Percentiles rank a stretch among this genome's conserved stretches.
Evolutionary conservation across 1,140 invertebrate species (phyloP).

Genomic region (Lepidurus apus): DNA sequence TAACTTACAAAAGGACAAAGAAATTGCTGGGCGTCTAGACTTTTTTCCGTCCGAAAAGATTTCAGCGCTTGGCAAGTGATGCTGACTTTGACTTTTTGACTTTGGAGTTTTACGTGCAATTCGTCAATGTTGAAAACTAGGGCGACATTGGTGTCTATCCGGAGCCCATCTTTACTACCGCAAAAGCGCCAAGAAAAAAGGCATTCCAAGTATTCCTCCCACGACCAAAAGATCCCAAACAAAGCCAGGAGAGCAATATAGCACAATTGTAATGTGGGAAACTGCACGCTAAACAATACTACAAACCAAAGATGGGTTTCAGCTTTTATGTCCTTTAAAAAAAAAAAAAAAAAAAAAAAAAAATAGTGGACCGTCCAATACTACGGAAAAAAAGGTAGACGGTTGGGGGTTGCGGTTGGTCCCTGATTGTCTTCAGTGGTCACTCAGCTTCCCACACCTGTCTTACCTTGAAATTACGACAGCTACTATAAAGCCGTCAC

Average conservation of each 20-base stretch:
- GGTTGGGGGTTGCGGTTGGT: conserved; percentile 5
- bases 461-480: conserved; percentile 20
- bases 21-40: too few relatives aligned
- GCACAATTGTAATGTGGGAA: background rate
- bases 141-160: background rate
- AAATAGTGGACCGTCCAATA: background rate
- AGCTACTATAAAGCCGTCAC: conserved; percentile 17
- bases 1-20: too few relatives aligned
- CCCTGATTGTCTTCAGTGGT: conserved; percentile 21
- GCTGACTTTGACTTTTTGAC: too few relatives aligned
- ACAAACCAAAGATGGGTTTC: conserved; percentile 8
- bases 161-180: background rate
- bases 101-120: too few relatives aligned
- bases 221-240: background rate
- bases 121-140: background rate
- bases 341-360: too few relatives aligned
- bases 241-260: background rate
- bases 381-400: background rate
- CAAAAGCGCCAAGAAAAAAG: background rate
- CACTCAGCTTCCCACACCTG: conserved; percentile 20
- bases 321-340: too few relatives aligned
- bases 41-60: too few relatives aligned
- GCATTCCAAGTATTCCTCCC: background rate
- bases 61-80: too few relatives aligned
- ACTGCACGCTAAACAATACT: background rate